Base-by-base conservation (phyloP, 2,113 vertebrate genomes). In the Macquaria australasica region DNA sequence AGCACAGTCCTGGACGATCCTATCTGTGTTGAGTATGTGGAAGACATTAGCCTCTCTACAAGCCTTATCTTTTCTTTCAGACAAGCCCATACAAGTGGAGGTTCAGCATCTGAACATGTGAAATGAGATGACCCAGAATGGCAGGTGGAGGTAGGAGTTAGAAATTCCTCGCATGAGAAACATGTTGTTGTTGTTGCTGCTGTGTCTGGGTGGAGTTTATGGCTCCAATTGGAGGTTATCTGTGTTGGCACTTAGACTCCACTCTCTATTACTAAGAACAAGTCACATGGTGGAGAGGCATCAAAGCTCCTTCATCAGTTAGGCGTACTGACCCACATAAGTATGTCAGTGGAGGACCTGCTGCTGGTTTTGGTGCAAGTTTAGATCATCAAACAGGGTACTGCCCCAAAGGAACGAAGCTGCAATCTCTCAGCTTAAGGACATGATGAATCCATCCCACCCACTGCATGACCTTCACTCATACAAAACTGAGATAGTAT, bases 41-140 rank as follows among this genome's bases (percentile, higher is more conserved):
- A 48, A 28, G 15, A 79, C 58, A 37, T 66, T 41, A 6, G 21
- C 23, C 10, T 66, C n/a, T 43, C 23, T 34, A 16, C 20, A 66
- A 21, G 21, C 15, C 14, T 67, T 21, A 16, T 73, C 25, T 80
- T 41, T 9, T 34, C 41, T 63, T 77, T 43, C 43, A 67, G 56
- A 73, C 79, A 66, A 43, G 79, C 55, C 55, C 6, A 23, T 45
- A 50, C 71, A 85, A 16, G 82, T 55, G 16, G 34, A 73, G 25
- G 39, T 69, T 83, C 21, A 78, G 43, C 6, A 56, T 71, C 9
- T 14, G 0, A 55, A 43, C 66, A 70, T 45, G 45, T 15, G 66
- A 64, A 59, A 45, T 18, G 31, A 21, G 31, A 1, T 23, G 41
- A 69, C 34, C 71, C 28, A 56, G 64, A 55, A 59, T 20, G 14